Conservation (phyloP, 2,113 vertebrate species). For the Eulemur rufifrons region DNA sequence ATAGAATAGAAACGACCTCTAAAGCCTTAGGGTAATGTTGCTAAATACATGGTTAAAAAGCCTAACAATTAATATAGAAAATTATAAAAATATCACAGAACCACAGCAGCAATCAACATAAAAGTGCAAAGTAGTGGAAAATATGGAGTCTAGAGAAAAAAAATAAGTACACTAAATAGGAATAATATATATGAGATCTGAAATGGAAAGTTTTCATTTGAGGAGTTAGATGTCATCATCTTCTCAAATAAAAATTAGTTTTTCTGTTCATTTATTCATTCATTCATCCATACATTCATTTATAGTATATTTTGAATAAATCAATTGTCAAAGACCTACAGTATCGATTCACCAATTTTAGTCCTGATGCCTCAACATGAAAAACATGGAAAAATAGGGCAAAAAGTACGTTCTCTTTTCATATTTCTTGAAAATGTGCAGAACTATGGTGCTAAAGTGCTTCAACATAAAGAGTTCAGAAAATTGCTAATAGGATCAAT, state of each 20-base stretch:
- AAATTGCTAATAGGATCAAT: neutral
- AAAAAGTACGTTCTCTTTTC: neutral
- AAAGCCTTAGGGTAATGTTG: neutral
- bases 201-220: neutral
- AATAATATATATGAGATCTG: neutral
- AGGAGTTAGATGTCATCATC: neutral
- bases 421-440: neutral
- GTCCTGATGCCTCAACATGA: neutral
- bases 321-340: neutral
- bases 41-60: neutral
- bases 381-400: neutral
- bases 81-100: neutral
- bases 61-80: neutral
- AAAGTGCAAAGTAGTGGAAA: neutral
- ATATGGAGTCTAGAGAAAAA: neutral
- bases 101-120: neutral
- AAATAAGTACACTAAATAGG: neutral
- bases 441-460: neutral
- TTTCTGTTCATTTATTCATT: neutral
- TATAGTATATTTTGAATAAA: neutral
- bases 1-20: neutral
- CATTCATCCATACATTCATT: neutral
- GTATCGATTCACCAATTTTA: neutral
- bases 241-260: neutral
- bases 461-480: neutral